Evolutionary conservation across 2,113 vertebrate species (phyloP), one percentile per base, ranked within the genome.

Genomic region (Oryzias woworae): DNA sequence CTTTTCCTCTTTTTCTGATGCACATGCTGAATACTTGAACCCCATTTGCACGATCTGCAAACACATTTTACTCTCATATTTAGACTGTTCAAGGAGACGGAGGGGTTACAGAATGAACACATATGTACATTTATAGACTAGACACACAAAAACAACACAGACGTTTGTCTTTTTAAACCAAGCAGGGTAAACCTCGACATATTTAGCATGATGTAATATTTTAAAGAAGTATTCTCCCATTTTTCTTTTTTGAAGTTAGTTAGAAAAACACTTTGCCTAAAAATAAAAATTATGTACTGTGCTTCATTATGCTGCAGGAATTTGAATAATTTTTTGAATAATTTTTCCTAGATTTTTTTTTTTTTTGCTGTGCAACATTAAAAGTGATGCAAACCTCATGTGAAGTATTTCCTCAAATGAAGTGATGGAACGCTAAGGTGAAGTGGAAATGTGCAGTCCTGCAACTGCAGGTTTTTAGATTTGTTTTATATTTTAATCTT

Each of bases 21-120:
- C 44, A 63, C 42, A 69, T 18, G 54, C 68, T 62, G 44, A 76
- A 82, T 75, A 81, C 74, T 85, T 83, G 79, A 82, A 85, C 75
- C 55, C 58, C 48, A 69, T 63, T 48, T 75, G 83, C 84, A 85
- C 87, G 83, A 84, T 50, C 55, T 47, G 62, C 12, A 14, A 62
- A 66, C 66, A 62, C 47, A 57, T 50, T 58, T 58, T 46, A 75
- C 46, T 65, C 66, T 62, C 62, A 16, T 17, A 71, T 44, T 66
- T 64, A 42, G 69, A 68, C 41, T 41, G 23, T 74, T 36, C 1
- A 12, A 36, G 65, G 53, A 67, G n/a, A 56, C 31, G 24, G 18
- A 53, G 18, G 66, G 23, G 58, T 63, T 16, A 45, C 46, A 31
- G 58, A 58, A 31, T 53, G 48, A 69, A 56, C 62, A 57, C 46